Evolutionary conservation across 2,113 vertebrate genomes (phyloP), one percentile per base, ranked within the genome.

Genomic region (Oenanthe melanoleuca): DNA sequence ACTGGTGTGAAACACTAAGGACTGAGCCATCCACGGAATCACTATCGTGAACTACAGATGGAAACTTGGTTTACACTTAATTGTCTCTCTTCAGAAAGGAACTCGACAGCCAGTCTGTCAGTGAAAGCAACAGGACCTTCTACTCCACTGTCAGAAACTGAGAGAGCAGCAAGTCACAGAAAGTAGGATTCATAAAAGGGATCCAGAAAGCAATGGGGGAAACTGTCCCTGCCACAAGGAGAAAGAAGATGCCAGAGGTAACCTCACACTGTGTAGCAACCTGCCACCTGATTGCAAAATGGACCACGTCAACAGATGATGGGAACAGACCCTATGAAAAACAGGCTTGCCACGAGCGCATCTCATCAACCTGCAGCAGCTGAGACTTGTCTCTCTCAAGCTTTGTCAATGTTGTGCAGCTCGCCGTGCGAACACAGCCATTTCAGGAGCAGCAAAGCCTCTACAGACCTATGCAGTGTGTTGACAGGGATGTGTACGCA

Each of bases 341-440:
- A 37, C 1, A 20, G 80, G 92, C 40, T 71, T 59, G 38, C 81
- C 53, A 70, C 3, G 0, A 89, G 59, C 3, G 31, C 26, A 65
- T 50, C 82, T 59, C 91, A 65, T 65, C 88, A 93, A 90, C 92
- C 86, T 86, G 72, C 26, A 1, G 92, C 86, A 73, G 67, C 92
- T 44, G 47, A 93, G 75, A 80, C 71, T 73, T 55, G 75, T 49
- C 95, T 93, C 60, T 64, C 60, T 78, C 69, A 66, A 93, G 92
- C 82, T 63, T 57, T 44, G 44, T 59, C 71, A 92, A 59, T 6
- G 15, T 8, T 17, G 42, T 55, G 69, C 57, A 70, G 93, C 91
- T 65, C 4, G 0, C 16, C 3, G 1, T 26, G 63, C 91, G 88
- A 88, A 66, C 82, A 85, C 75, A 94, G 73, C 64, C 82, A 56